Percentiles rank a stretch among this genome's conserved stretches.
Conservation (phyloP, 23 tunicate genomes). For the Oikopleura vanhoeffeni region DNA sequence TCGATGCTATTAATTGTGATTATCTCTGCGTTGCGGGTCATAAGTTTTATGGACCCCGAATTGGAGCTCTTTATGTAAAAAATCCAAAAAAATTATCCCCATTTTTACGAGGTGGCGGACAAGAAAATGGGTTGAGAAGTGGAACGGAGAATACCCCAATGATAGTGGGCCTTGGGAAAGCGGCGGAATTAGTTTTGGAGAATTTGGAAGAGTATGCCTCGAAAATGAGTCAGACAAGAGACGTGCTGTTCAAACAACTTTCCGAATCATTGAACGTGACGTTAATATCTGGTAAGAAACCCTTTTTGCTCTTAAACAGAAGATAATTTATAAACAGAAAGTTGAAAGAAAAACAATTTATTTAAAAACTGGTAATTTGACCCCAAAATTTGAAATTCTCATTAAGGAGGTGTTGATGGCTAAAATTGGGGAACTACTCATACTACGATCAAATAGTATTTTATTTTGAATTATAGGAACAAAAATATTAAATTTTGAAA, state of each 20-base stretch:
- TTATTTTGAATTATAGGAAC: too few relatives aligned
- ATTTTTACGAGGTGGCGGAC: slow-evolving; percentile 65
- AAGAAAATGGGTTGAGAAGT: slow-evolving; percentile 58
- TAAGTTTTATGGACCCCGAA: slow-evolving; percentile 97
- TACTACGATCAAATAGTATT: too few relatives aligned
- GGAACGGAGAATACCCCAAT: slow-evolving; percentile 93
- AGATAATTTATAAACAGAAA: too few relatives aligned
- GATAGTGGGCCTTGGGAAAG: slow-evolving; percentile 78
- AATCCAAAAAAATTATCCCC: slow-evolving; percentile 19
- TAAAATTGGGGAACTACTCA: too few relatives aligned
- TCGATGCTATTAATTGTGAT: slow-evolving; percentile 34
- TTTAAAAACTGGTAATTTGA: too few relatives aligned
- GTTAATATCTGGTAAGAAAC: slow-evolving; percentile 2
- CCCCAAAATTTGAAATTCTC: too few relatives aligned
- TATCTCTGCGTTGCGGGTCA: slow-evolving; percentile 77
- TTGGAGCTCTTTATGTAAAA: slow-evolving; percentile 57
- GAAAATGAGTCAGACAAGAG: slow-evolving; percentile 43
- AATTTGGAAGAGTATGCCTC: slow-evolving; percentile 23
- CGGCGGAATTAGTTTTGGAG: slow-evolving; percentile 29
- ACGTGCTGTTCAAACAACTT: slow-evolving; percentile 35
- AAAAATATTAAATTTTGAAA: too few relatives aligned
- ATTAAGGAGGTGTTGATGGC: too few relatives aligned
- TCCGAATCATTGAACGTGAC: slow-evolving; percentile 19
- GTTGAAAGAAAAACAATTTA: too few relatives aligned
- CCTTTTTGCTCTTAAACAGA: too few relatives aligned